Conservation (phyloP, 2,888 invertebrate genomes). For the Drosophila quinaria region DNA sequence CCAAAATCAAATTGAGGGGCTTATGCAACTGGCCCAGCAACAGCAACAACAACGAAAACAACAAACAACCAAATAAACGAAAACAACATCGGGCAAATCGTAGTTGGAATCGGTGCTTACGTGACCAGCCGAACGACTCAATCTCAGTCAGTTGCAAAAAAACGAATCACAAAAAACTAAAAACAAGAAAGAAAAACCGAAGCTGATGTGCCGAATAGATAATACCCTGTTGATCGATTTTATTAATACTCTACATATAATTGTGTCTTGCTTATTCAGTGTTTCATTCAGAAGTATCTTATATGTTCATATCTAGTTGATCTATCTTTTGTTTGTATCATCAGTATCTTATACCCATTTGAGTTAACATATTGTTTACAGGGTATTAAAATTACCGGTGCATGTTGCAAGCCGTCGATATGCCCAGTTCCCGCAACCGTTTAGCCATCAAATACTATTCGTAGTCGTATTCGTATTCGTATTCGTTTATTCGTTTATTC, state of each 20-base stretch:
- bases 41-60: slow-evolving; percentile 28
- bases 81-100: slow-evolving; percentile 45
- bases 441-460: slow-evolving; percentile 19
- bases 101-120: slow-evolving; percentile 68
- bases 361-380: background rate
- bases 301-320: background rate
- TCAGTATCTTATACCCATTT: slow-evolving; percentile 7
- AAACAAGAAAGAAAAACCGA: slow-evolving; percentile 7
- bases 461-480: slow-evolving; percentile 29
- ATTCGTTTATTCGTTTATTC: slow-evolving; percentile 24
- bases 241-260: background rate
- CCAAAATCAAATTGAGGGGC: slow-evolving; percentile 70
- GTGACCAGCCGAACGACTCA: slow-evolving; percentile 69
- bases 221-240: background rate
- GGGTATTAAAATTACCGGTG: slow-evolving; percentile 55
- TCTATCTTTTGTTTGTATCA: background rate
- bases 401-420: slow-evolving; percentile 57
- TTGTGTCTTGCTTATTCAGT: background rate
- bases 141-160: slow-evolving; percentile 38
- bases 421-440: slow-evolving; percentile 23
- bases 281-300: background rate
- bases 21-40: slow-evolving; percentile 64
- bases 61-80: slow-evolving; percentile 19
- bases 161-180: slow-evolving; percentile 25
- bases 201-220: background rate